phyloP scores from a whole-genome alignment of 2,797 vertebrate species.

The Triplophysa bombifrons region DNA sequence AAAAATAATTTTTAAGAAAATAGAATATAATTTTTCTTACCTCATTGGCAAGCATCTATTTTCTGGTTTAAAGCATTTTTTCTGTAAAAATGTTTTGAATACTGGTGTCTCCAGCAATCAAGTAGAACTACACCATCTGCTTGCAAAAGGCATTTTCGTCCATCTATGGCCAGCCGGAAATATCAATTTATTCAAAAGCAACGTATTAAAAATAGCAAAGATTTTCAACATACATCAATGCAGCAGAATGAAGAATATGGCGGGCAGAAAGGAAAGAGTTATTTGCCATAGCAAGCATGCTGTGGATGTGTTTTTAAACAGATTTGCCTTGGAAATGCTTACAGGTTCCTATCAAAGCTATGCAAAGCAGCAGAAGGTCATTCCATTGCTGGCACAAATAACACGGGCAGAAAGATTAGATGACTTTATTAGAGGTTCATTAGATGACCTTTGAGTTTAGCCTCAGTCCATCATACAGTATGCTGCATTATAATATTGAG shows the following conservation, averaged over 20 bases:
- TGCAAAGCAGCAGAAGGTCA: conserved; percentile 40
- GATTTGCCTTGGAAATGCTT: conserved; percentile 50
- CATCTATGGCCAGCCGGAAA: not conserved
- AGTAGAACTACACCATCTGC: not conserved
- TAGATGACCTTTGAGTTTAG: conserved; percentile 1
- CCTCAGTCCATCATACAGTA: not conserved
- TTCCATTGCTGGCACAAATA: not conserved
- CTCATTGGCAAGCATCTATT: no score
- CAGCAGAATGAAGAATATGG: not conserved
- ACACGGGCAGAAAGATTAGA: not conserved
- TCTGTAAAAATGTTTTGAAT: no score
- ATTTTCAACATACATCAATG: not conserved
- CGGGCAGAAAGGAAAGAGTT: not conserved
- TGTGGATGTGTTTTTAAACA: not conserved
- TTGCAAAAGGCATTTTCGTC: not conserved
- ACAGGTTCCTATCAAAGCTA: conserved; percentile 3
- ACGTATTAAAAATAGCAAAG: not conserved
- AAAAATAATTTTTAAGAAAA: no score
- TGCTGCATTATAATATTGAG: not conserved
- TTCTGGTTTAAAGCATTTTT: no score
- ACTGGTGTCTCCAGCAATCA: not conserved
- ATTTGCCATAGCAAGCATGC: not conserved
- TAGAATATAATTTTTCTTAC: no score
- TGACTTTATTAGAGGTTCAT: not conserved
- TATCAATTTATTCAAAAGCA: not conserved